These are phyloP conservation scores for Halocynthia roretzi DNA, from an alignment of 23 tunicate species.

Conservation along the genomic window DNA sequence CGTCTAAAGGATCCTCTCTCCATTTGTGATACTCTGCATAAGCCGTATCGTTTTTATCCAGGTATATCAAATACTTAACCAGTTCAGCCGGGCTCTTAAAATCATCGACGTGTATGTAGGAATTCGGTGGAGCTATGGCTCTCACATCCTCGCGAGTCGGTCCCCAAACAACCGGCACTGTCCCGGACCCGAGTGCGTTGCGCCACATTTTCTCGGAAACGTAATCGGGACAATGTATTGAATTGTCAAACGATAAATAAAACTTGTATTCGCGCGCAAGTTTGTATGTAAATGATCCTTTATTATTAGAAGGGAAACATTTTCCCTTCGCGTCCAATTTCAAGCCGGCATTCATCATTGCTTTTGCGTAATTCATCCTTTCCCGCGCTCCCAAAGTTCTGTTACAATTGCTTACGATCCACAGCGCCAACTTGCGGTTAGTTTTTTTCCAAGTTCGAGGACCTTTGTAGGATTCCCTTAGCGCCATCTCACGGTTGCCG, in stretches of 20 bases:
- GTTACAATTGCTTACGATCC: slow-evolving; percentile 18
- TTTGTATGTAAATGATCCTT: not conserved
- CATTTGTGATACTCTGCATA: slow-evolving; percentile 13
- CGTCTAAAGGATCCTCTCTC: slow-evolving; percentile 7
- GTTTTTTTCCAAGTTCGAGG: not conserved
- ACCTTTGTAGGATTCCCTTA: not conserved
- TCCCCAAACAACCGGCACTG: slow-evolving; percentile 20
- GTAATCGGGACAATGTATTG: slow-evolving; percentile 17
- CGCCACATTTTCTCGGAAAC: slow-evolving; percentile 19
- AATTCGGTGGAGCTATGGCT: slow-evolving; percentile 5
- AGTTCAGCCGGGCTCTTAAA: slow-evolving; percentile 4
- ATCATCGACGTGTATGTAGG: slow-evolving; percentile 15
- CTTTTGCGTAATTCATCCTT: slow-evolving; percentile 20
- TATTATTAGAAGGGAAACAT: not conserved
- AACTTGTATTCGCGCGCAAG: not conserved
- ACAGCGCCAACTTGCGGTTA: not conserved
- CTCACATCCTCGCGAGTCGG: slow-evolving; percentile 9
- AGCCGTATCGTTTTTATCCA: slow-evolving; percentile 17
- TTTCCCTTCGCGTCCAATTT: not conserved
- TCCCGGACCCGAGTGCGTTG: slow-evolving; percentile 10
- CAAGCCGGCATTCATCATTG: slow-evolving; percentile 2
- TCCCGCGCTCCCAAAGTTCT: slow-evolving; percentile 13
- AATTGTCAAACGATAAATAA: slow-evolving; percentile 14
- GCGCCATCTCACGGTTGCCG: slow-evolving; percentile 28
- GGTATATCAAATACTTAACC: slow-evolving; percentile 1